These are phyloP conservation scores for Erebia epiphron DNA, from an alignment of 2,888 invertebrate genomes.

Conservation along the genomic window DNA sequence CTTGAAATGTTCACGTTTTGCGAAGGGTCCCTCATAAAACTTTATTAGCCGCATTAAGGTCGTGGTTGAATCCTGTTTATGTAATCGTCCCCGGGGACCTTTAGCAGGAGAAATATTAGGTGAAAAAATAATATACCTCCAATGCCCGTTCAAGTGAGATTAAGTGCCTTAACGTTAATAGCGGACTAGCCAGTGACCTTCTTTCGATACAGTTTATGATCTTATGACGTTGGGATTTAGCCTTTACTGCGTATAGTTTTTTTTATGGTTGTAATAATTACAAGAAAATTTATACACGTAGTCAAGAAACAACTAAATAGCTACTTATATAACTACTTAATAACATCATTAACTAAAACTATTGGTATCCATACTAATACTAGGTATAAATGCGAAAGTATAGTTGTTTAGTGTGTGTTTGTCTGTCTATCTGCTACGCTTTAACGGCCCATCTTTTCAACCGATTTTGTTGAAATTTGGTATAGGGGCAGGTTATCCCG, in stretches of 20 bases:
- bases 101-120: constrained; percentile 80
- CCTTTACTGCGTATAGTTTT: not conserved
- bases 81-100: constrained; percentile 81
- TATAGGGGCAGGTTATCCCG: too few relatives aligned
- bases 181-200: not conserved
- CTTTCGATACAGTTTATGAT: constrained; percentile 28
- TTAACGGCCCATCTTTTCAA: too few relatives aligned
- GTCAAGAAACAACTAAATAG: too few relatives aligned
- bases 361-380: too few relatives aligned
- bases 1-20: constrained; percentile 78
- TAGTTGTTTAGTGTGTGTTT: too few relatives aligned
- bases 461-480: too few relatives aligned
- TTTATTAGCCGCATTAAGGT: constrained; percentile 82
- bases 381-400: too few relatives aligned
- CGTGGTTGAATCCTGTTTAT: constrained; percentile 83
- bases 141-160: constrained; percentile 31
- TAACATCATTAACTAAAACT: too few relatives aligned
- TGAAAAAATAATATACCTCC: constrained; percentile 70
- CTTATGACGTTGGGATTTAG: not conserved
- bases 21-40: constrained; percentile 81
- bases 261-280: not conserved
- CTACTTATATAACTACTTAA: too few relatives aligned
- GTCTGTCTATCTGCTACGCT: too few relatives aligned
- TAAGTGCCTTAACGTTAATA: constrained; percentile 28
- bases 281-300: too few relatives aligned